phyloP scores from a whole-genome alignment of 2,797 vertebrate genomes.

The Carapus acus region DNA sequence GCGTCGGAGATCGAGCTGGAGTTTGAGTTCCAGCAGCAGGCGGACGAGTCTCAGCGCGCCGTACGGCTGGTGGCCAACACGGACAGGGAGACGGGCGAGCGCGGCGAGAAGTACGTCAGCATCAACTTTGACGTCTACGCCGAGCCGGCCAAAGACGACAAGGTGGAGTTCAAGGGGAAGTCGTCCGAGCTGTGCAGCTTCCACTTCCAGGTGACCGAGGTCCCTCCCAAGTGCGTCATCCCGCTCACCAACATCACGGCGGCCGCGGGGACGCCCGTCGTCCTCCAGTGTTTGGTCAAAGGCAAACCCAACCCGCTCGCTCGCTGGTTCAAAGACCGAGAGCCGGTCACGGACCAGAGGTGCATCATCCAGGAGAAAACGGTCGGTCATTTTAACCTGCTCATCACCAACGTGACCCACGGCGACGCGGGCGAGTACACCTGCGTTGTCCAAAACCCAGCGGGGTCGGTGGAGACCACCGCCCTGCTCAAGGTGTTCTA shows the following conservation, averaged over 20 bases:
- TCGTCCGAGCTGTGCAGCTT: constrained; percentile 84
- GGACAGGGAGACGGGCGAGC: constrained; percentile 70
- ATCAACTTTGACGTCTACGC: constrained; percentile 83
- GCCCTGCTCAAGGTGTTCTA: constrained; percentile 82
- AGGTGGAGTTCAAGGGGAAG: constrained; percentile 82
- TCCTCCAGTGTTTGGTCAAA: constrained; percentile 86
- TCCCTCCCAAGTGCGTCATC: constrained; percentile 81
- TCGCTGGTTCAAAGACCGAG: constrained; percentile 85
- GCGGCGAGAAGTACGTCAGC: constrained; percentile 76
- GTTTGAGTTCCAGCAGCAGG: constrained; percentile 79
- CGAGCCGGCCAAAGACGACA: constrained; percentile 78
- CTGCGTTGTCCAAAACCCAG: constrained; percentile 82
- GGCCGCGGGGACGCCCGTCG: constrained; percentile 77
- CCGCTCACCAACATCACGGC: constrained; percentile 79
- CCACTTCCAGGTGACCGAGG: constrained; percentile 88
- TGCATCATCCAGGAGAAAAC: constrained; percentile 83
- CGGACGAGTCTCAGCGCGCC: constrained; percentile 76
- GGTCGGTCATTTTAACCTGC: constrained; percentile 82
- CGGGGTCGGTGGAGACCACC: constrained; percentile 77
- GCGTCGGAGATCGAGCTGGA: constrained; percentile 84
- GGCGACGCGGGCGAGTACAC: constrained; percentile 87
- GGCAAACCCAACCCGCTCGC: constrained; percentile 82
- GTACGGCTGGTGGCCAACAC: constrained; percentile 76
- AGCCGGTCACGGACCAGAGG: constrained; percentile 72
- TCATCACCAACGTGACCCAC: constrained; percentile 78